Evolutionary conservation across 2,888 invertebrate genomes (phyloP), one percentile per base, ranked within the genome.

Genomic region (Ormyrus rosae): DNA sequence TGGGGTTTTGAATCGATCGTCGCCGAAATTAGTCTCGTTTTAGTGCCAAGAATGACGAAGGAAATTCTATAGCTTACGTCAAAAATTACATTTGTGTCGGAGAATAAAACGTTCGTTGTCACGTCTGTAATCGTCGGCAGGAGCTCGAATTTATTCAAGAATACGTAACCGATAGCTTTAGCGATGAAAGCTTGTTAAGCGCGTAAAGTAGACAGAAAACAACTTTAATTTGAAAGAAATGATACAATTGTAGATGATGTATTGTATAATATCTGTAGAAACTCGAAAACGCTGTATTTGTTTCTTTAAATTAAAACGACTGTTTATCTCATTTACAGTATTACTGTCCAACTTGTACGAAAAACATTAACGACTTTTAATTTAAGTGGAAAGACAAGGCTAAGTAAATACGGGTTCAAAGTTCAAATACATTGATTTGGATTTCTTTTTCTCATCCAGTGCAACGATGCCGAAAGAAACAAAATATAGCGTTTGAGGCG

Each of bases 21-120:
- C 69, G 73, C 50, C 68, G 69, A 79, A 74, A 70, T 58, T 79
- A 74, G 69, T 80, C 61, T 75, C 50, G 19, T 71, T 65, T 71
- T 80, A 80, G 80, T 80, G 80, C 80, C 80, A 80, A 80, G 63
- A 70, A 55, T 73, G 63, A 34, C 34, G 3, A 67, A 13, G 34
- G 51, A 9, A n/a, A 51, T 5, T n/a, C 61, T 46, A 51, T 3
- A 4, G 63, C 34, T 19, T 0, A 45, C 60, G 6, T 34, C 34
- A 34, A 34, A 34, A 34, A 4, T 34, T 34, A 34, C 9, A 51
- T 67, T 9, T 1, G 10, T 0, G 51, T 51, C 10, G 9, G 51
- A 9, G 10, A 63, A 11, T 5, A 63, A 63, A 63, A 7, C 19
- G 9, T 5, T 34, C 34, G 34, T 3, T n/a, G 6, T 11, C 3